Conservation (phyloP, 2,113 vertebrate genomes). For the Pomatorhinus ruficollis region DNA sequence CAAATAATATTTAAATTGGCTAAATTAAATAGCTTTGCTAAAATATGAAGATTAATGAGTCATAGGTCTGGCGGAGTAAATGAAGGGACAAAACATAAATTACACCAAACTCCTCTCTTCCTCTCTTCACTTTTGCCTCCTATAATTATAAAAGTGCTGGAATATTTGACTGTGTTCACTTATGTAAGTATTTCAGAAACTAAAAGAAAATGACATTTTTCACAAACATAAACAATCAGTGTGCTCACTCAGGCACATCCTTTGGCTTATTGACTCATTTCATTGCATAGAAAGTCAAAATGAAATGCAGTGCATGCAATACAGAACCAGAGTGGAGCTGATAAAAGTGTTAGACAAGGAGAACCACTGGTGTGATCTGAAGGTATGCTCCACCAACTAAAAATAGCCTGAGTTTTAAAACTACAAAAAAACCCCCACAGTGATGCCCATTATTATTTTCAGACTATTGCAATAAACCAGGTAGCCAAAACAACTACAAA, state of each 20-base stretch:
- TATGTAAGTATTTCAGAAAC: not conserved
- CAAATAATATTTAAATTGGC: not conserved
- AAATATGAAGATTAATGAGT: not conserved
- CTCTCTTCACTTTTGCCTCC: not conserved
- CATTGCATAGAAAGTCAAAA: not conserved
- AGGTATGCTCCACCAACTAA: not conserved
- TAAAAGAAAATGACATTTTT: not conserved
- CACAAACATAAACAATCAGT: not conserved
- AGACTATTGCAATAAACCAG: not conserved
- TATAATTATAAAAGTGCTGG: not conserved
- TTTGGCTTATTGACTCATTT: not conserved
- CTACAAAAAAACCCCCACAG: fast-evolving
- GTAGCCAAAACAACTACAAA: not conserved
- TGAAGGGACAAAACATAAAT: not conserved
- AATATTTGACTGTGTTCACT: not conserved
- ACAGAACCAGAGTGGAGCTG: not conserved
- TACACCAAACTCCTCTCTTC: not conserved
- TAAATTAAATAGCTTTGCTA: not conserved
- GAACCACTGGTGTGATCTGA: not conserved
- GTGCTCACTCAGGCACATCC: not conserved
- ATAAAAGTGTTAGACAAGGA: not conserved
- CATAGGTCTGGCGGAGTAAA: not conserved
- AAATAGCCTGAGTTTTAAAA: not conserved
- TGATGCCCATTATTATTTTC: not conserved
- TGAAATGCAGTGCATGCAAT: not conserved